These are phyloP conservation scores for Antennarius maculatus DNA, from an alignment of 2,797 vertebrate species.

Conservation along the genomic window DNA sequence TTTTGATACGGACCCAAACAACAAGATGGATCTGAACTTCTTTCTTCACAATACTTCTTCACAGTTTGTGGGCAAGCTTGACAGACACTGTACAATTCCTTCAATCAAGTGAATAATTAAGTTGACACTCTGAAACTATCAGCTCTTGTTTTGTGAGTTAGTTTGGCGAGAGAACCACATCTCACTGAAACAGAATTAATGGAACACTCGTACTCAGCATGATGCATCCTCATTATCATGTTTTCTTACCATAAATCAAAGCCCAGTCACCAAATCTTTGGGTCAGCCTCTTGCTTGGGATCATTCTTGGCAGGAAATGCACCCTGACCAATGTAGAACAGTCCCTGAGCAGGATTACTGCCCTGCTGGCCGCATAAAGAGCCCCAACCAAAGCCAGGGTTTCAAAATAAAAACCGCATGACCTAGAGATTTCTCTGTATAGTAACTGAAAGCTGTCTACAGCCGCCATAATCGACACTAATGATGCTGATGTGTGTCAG, in stretches of 20 bases:
- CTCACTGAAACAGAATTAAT: too few relatives aligned
- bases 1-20: too few relatives aligned
- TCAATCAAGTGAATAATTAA: too few relatives aligned
- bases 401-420: slow-evolving; percentile 87
- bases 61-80: too few relatives aligned
- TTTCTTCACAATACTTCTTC: too few relatives aligned
- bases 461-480: slow-evolving; percentile 84
- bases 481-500: slow-evolving; percentile 17
- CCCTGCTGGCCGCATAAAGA: slow-evolving; percentile 85
- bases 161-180: too few relatives aligned
- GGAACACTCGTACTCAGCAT: too few relatives aligned
- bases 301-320: slow-evolving; percentile 88
- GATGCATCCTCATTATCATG: background rate
- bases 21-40: too few relatives aligned
- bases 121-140: too few relatives aligned
- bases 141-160: too few relatives aligned
- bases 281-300: slow-evolving; percentile 77
- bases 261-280: slow-evolving; percentile 92
- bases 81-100: too few relatives aligned
- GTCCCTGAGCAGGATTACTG: slow-evolving; percentile 76
- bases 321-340: slow-evolving; percentile 85
- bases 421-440: slow-evolving; percentile 88
- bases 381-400: slow-evolving; percentile 91
- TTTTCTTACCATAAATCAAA: slow-evolving; percentile 87
- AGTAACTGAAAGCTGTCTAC: slow-evolving; percentile 93